Percentiles rank a stretch among this genome's conserved stretches.
phyloP scores from a whole-genome alignment of 2,888 invertebrate genomes.

The Lithophane semibrunnea region DNA sequence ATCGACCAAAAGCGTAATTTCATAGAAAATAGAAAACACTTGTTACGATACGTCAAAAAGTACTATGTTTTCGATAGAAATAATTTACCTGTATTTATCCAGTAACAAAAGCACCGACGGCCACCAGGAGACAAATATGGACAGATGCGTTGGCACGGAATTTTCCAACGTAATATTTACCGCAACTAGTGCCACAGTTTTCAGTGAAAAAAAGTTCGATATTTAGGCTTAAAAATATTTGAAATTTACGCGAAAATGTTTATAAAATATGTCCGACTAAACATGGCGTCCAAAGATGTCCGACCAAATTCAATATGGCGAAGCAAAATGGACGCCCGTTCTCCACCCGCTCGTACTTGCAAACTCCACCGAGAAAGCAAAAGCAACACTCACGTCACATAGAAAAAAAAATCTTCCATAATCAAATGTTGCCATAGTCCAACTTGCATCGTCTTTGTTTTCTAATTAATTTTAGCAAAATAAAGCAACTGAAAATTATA shows the following conservation, averaged over 20 bases:
- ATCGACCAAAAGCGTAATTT: constrained; percentile 77
- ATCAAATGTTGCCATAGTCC: constrained; percentile 72
- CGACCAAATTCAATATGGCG: constrained; percentile 91
- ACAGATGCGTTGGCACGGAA: constrained; percentile 86
- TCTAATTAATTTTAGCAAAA: constrained; percentile 21
- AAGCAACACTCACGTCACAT: constrained; percentile 74
- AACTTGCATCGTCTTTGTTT: constrained; percentile 10
- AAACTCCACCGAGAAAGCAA: constrained; percentile 76
- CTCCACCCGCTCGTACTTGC: constrained; percentile 73
- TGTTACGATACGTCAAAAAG: constrained; percentile 89
- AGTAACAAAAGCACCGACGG: constrained; percentile 88
- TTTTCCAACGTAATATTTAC: constrained; percentile 83
- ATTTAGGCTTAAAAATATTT: constrained; percentile 89
- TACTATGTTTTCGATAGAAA: constrained; percentile 86
- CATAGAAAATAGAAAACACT: constrained; percentile 88
- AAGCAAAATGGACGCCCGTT: constrained; percentile 90
- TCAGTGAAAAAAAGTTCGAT: constrained; percentile 89
- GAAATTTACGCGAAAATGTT: constrained; percentile 92
- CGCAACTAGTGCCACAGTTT: constrained; percentile 81
- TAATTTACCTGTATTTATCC: constrained; percentile 90
- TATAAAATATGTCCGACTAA: constrained; percentile 94
- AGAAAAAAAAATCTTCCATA: constrained; percentile 61
- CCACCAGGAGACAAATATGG: constrained; percentile 87
- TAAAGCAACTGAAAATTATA: not conserved
- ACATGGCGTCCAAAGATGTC: constrained; percentile 93